phyloP scores from a whole-genome alignment of 2,888 invertebrate species.

The Sinohyriopsis cumingii region DNA sequence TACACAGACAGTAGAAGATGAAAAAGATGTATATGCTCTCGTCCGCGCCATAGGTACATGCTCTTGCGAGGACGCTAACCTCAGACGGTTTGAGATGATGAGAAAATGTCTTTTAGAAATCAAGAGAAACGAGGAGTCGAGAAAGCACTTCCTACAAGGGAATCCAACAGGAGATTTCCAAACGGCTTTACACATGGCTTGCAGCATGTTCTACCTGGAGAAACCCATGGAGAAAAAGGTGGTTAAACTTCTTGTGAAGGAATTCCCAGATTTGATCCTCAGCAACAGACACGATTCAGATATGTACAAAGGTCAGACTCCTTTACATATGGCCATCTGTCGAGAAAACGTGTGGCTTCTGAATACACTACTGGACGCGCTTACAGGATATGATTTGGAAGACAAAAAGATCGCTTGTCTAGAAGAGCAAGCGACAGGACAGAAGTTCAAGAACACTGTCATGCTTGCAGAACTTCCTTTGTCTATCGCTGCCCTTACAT shows the following conservation, averaged over 20 bases:
- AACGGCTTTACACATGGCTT: conserved; percentile 28
- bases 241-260: conserved; percentile 9
- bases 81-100: too few relatives aligned
- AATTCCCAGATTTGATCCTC: conserved; percentile 26
- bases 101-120: too few relatives aligned
- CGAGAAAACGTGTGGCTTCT: conserved; percentile 34
- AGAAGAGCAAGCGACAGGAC: conserved; percentile 26
- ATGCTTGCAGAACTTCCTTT: conserved; percentile 49
- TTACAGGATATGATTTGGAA: conserved; percentile 14
- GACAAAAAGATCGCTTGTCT: conserved; percentile 20
- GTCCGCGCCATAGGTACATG: too few relatives aligned
- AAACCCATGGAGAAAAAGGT: conserved; percentile 11
- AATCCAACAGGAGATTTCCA: background rate
- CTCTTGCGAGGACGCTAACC: too few relatives aligned
- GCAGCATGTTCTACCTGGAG: conserved; percentile 15
- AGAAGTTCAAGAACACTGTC: conserved; percentile 38
- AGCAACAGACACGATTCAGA: conserved; percentile 19
- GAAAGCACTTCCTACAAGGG: too few relatives aligned
- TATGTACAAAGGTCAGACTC: conserved; percentile 41
- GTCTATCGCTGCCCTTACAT: conserved; percentile 40
- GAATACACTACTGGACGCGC: conserved; percentile 13
- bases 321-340: conserved; percentile 43
- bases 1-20: too few relatives aligned
- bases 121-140: too few relatives aligned
- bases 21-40: too few relatives aligned